These are phyloP conservation scores for Torymus aiolomorphi DNA, from an alignment of 2,888 invertebrate genomes.

Conservation along the genomic window DNA sequence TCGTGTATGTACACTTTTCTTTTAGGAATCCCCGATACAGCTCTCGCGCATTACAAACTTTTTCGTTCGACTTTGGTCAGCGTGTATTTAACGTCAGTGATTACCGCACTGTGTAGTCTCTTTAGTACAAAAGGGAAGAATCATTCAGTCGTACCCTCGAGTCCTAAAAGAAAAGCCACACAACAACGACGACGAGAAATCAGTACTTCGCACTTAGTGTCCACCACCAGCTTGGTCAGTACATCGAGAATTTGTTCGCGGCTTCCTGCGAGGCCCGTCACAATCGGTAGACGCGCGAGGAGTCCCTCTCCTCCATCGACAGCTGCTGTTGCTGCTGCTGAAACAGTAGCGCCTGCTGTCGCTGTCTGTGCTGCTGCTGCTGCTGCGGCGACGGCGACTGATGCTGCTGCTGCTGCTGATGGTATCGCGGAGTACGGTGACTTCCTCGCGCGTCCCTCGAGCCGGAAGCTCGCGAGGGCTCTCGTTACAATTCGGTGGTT, in stretches of 20 bases:
- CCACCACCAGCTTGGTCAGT: neutral
- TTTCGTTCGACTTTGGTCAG: slow-evolving; percentile 33
- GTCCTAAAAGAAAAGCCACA: slow-evolving; percentile 21
- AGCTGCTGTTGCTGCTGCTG: slow-evolving; percentile 53
- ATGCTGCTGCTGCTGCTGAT: slow-evolving; percentile 32
- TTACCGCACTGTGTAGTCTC: neutral
- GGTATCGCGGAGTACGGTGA: slow-evolving; percentile 61
- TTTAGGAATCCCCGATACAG: slow-evolving; percentile 11
- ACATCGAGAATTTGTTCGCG: slow-evolving; percentile 18
- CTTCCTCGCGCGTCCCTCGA: slow-evolving; percentile 60
- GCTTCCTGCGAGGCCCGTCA: slow-evolving; percentile 54
- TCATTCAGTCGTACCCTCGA: neutral
- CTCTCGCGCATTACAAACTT: neutral
- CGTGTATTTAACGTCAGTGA: too few relatives aligned
- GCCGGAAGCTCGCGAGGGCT: slow-evolving; percentile 51
- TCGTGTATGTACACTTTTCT: neutral
- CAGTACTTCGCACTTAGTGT: too few relatives aligned
- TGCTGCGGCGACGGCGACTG: neutral
- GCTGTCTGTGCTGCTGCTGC: neutral
- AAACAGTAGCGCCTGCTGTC: slow-evolving; percentile 8
- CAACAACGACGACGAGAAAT: too few relatives aligned
- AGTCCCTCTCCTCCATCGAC: slow-evolving; percentile 51
- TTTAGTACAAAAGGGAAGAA: neutral
- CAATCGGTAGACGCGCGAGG: slow-evolving; percentile 63
- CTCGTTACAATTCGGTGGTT: slow-evolving; percentile 84